A percentile compares a stretch with the other conserved stretches of the same genome.
Conservation (phyloP, 1,140 invertebrate species). For the Cheumatopsyche charites region DNA sequence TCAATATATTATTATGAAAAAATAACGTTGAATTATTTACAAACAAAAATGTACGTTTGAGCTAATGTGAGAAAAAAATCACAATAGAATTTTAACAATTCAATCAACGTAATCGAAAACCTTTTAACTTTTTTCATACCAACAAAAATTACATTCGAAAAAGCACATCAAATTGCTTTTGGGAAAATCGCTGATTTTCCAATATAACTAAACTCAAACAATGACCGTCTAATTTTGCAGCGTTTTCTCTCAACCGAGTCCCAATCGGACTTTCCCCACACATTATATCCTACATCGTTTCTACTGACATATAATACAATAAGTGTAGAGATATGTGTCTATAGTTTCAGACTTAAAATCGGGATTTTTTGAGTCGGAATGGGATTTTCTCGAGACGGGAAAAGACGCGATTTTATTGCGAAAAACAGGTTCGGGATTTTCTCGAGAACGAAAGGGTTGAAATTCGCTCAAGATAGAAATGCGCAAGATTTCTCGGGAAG, state of each 20-base stretch:
- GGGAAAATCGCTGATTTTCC: conserved; percentile 12
- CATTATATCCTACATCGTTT: background rate
- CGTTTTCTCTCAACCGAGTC: conserved; percentile 9
- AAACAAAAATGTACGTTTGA: too few relatives aligned
- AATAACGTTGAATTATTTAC: too few relatives aligned
- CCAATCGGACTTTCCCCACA: conserved; percentile 9
- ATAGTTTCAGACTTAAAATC: conserved; percentile 3
- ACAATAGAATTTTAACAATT: too few relatives aligned
- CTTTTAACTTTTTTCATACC: too few relatives aligned
- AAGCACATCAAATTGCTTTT: too few relatives aligned
- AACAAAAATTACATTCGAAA: too few relatives aligned
- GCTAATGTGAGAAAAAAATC: too few relatives aligned
- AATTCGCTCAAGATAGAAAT: background rate
- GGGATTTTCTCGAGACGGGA: too few relatives aligned
- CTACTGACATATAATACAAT: too few relatives aligned
- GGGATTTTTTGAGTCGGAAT: background rate
- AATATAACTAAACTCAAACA: conserved; percentile 25
- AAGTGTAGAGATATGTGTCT: too few relatives aligned
- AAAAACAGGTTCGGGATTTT: conserved; percentile 1
- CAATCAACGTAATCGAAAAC: too few relatives aligned
- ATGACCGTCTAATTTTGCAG: conserved; percentile 30
- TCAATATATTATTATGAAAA: too few relatives aligned
- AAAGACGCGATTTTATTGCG: background rate
- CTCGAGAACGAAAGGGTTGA: background rate
- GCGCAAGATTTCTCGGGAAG: background rate